phyloP scores from a whole-genome alignment of 1,140 invertebrate species.

The Hypsibius dujardini region DNA sequence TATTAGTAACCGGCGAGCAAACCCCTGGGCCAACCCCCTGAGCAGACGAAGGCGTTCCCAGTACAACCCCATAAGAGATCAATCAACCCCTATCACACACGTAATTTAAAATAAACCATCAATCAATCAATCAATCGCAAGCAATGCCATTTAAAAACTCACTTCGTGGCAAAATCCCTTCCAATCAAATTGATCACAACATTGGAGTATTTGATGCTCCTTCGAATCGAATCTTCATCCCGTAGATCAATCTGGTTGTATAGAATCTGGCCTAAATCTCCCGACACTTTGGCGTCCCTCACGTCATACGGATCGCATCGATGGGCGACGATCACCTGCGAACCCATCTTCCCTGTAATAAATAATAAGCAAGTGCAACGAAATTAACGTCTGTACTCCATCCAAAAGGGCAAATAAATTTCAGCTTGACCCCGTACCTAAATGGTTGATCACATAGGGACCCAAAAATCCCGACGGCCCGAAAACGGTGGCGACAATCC shows the following conservation, averaged over 20 bases:
- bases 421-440: conserved; percentile 47
- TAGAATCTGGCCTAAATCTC: conserved; percentile 87
- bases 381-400: conserved; percentile 17
- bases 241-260: conserved; percentile 61
- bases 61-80: too few species aligned
- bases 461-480: conserved; percentile 76
- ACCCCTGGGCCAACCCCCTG: too few species aligned
- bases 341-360: conserved; percentile 38
- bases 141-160: conserved; percentile 22
- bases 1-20: too few species aligned
- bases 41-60: too few species aligned
- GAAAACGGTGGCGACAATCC: conserved; percentile 89
- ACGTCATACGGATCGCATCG: conserved; percentile 64
- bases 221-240: conserved; percentile 71
- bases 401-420: too few species aligned
- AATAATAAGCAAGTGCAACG: conserved; percentile 29
- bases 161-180: conserved; percentile 68
- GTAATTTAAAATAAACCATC: conserved; percentile 18
- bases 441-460: conserved; percentile 57
- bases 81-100: too few species aligned
- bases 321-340: conserved; percentile 74
- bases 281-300: conserved; percentile 55
- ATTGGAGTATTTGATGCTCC: conserved; percentile 81
- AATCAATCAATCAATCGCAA: conserved; percentile 17
- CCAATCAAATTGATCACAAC: conserved; percentile 92